Conservation (phyloP, 2,113 vertebrate species). For the Micromys minutus region DNA sequence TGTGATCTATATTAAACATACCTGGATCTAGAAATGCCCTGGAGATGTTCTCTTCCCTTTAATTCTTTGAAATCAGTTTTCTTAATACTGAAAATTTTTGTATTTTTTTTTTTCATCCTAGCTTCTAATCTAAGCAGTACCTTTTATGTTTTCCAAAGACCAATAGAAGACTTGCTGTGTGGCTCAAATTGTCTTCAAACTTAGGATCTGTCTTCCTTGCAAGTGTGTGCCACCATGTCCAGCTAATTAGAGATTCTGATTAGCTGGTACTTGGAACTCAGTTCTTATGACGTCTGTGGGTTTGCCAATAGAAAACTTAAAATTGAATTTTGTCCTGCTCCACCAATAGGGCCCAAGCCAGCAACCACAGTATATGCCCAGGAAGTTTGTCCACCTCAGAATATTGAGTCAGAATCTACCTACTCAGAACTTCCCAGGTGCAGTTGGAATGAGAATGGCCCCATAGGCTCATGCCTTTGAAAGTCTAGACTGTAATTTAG, state of each 20-base stretch:
- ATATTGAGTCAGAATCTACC: not conserved
- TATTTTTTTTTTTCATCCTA: not conserved
- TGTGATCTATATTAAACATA: not conserved
- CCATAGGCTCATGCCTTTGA: not conserved
- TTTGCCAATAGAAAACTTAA: constrained; percentile 2
- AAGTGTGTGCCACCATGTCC: not conserved
- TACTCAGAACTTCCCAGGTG: not conserved
- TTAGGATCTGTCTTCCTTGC: not conserved
- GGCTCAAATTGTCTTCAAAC: not conserved
- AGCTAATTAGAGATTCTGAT: not conserved
- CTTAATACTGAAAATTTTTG: not conserved
- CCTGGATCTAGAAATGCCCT: not conserved
- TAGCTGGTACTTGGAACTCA: not conserved
- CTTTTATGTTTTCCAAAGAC: not conserved
- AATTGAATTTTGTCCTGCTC: not conserved
- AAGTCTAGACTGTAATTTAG: not conserved
- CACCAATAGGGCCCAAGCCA: not conserved
- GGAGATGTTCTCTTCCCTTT: not conserved
- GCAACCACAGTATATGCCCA: not conserved
- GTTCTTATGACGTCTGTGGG: not conserved
- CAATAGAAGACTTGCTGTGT: not conserved
- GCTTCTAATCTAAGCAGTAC: not conserved
- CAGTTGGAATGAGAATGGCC: not conserved
- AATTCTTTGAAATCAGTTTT: not conserved
- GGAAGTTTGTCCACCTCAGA: not conserved